Evolutionary conservation across 2,888 invertebrate species (phyloP).

Genomic region (Lydus trimaculatus): DNA sequence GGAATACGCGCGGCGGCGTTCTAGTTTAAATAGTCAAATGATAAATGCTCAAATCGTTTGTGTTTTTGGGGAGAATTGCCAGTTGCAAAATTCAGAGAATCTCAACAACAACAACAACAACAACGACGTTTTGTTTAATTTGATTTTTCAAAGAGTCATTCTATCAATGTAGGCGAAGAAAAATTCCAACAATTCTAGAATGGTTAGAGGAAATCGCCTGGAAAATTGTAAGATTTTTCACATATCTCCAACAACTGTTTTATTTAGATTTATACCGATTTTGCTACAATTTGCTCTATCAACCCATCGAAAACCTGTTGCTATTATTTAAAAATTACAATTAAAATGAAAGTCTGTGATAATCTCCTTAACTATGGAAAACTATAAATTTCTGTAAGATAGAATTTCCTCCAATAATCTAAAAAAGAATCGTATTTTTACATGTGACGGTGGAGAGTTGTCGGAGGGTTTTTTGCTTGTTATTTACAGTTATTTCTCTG

Average conservation of each 20-base stretch:
- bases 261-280: neutral
- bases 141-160: neutral
- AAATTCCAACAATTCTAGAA: neutral
- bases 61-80: too few relatives aligned
- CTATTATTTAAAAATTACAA: neutral
- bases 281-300: neutral
- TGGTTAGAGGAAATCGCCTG: neutral
- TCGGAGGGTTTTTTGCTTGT: neutral
- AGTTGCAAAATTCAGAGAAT: too few relatives aligned
- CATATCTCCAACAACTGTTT: neutral
- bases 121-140: neutral
- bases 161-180: neutral
- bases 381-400: too few relatives aligned
- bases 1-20: neutral
- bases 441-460: neutral
- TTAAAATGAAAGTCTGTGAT: neutral
- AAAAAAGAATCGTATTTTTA: too few relatives aligned
- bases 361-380: too few relatives aligned
- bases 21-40: neutral
- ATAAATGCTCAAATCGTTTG: too few relatives aligned
- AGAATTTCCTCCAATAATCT: too few relatives aligned
- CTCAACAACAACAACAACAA: too few relatives aligned
- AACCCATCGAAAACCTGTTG: neutral
- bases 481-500: neutral
- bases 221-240: neutral